These are phyloP conservation scores for Digitonthophagus gazella DNA, from an alignment of 2,888 invertebrate species.

Conservation along the genomic window DNA sequence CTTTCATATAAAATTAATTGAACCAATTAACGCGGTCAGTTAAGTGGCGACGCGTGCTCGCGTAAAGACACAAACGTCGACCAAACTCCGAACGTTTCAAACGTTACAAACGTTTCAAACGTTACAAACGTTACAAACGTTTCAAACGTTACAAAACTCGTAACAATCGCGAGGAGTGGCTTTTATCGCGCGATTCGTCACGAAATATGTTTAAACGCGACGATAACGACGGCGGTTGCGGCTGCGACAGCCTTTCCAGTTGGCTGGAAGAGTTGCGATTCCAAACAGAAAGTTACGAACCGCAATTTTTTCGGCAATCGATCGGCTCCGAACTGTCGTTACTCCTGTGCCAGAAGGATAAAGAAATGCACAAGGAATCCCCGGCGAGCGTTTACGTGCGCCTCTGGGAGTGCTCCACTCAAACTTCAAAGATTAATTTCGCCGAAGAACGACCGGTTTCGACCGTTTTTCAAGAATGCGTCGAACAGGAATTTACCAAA, in stretches of 20 bases:
- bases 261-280: slow-evolving; percentile 45
- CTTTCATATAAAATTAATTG: not conserved
- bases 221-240: no score
- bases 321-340: slow-evolving; percentile 19
- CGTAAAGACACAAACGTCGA: not conserved
- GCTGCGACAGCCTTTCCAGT: slow-evolving; percentile 40
- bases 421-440: slow-evolving; percentile 33
- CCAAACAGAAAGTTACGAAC: slow-evolving; percentile 44
- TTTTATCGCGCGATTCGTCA: no score
- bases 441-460: slow-evolving; percentile 40
- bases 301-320: slow-evolving; percentile 23
- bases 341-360: slow-evolving; percentile 9
- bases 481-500: slow-evolving; percentile 34
- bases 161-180: no score
- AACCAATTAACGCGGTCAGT: not conserved
- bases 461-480: slow-evolving; percentile 38
- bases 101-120: no score
- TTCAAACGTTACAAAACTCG: no score
- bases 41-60: not conserved
- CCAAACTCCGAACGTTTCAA: no score
- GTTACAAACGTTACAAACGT: no score
- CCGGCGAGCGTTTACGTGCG: not conserved
- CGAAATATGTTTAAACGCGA: no score
- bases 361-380: slow-evolving; percentile 21
- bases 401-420: not conserved